These are phyloP conservation scores for Cryptotis parvus DNA, from an alignment of 2,113 vertebrate genomes.

Conservation along the genomic window DNA sequence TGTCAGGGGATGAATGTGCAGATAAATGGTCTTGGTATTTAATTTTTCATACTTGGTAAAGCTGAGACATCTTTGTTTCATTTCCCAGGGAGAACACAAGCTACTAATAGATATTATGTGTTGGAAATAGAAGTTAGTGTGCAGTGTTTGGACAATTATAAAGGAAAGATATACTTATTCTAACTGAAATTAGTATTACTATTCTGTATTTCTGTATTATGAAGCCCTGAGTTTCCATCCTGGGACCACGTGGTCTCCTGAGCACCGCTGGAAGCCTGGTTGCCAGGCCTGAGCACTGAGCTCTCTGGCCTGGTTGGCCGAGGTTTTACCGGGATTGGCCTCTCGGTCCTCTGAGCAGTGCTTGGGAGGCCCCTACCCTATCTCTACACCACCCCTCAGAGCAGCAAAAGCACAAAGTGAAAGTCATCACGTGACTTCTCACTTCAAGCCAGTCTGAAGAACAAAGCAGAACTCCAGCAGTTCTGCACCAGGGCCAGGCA, in stretches of 20 bases:
- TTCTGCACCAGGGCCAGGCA: not conserved
- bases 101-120: not conserved
- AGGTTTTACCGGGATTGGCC: no score
- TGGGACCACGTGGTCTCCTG: no score
- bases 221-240: no score
- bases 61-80: slow-evolving; percentile 16
- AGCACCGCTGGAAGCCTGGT: no score
- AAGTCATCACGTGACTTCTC: not conserved
- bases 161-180: slow-evolving; percentile 19
- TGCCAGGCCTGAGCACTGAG: no score
- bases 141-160: slow-evolving; percentile 5
- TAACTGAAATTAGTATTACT: slow-evolving; percentile 3
- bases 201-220: not conserved
- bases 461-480: not conserved
- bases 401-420: slow-evolving; percentile 8
- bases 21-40: not conserved
- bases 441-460: not conserved
- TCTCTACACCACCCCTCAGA: no score
- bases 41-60: not conserved
- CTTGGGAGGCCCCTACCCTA: no score
- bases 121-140: not conserved
- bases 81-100: not conserved
- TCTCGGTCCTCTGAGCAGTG: no score
- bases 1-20: not conserved
- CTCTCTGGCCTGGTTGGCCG: no score